These are phyloP conservation scores for Clarias batrachus DNA, from an alignment of 2,113 vertebrate genomes.

Conservation along the genomic window DNA sequence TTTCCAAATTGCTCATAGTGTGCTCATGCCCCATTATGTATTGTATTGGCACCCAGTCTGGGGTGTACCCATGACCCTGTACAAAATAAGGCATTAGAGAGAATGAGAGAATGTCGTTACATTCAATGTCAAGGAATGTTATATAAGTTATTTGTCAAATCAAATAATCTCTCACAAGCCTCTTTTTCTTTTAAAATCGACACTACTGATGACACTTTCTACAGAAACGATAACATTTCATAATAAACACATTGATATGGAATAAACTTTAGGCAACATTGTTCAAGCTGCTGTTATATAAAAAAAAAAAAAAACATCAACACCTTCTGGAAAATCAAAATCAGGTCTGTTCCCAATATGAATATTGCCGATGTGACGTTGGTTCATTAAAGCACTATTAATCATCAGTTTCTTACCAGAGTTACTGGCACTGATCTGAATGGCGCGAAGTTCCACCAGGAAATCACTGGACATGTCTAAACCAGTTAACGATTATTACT, in stretches of 20 bases:
- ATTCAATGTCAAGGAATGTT: too few relatives aligned
- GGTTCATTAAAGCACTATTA: background rate
- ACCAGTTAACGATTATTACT: background rate
- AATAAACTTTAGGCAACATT: background rate
- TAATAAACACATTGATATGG: background rate
- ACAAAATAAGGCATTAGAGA: too few relatives aligned
- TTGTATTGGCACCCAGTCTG: too few relatives aligned
- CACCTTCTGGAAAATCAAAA: background rate
- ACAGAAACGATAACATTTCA: background rate
- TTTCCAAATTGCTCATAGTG: too few relatives aligned
- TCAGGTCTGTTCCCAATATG: background rate
- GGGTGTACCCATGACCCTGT: too few relatives aligned
- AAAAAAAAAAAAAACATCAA: background rate
- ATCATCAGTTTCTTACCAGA: background rate
- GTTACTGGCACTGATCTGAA: too few relatives aligned
- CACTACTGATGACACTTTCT: background rate
- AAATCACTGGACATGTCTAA: background rate
- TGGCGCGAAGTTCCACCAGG: background rate
- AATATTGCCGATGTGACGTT: background rate
- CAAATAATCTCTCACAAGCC: background rate
- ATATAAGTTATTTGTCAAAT: background rate
- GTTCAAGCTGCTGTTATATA: background rate
- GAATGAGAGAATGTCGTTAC: background rate
- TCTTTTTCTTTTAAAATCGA: background rate
- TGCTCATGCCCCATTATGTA: too few relatives aligned